Conservation (phyloP, 2,888 invertebrate genomes). For the Machimus atricapillus region DNA sequence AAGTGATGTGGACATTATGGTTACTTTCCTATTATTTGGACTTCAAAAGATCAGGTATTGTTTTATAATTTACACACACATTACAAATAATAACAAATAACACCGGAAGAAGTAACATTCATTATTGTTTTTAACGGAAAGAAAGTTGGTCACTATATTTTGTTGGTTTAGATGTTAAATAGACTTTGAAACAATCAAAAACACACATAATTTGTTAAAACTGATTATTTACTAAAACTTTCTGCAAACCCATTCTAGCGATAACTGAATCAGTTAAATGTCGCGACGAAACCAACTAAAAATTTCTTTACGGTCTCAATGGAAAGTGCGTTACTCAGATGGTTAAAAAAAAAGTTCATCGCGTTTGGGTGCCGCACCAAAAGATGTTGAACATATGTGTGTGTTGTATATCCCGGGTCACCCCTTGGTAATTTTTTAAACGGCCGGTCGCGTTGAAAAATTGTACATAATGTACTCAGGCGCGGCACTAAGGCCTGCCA, state of each 20-base stretch:
- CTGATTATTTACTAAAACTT: not conserved
- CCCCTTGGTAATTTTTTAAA: not conserved
- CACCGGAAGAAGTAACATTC: not conserved
- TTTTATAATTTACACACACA: not conserved
- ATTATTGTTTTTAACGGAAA: not conserved
- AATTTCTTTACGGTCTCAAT: not conserved
- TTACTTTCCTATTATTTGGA: not conserved
- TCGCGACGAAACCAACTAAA: not conserved
- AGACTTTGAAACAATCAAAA: not conserved
- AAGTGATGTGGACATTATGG: not conserved
- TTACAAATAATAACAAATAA: not conserved
- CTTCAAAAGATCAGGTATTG: not conserved
- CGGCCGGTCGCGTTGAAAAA: not conserved
- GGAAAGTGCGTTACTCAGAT: not conserved
- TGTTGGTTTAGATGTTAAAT: not conserved
- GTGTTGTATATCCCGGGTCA: not conserved
- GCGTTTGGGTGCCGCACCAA: not conserved
- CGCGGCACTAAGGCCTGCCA: not conserved
- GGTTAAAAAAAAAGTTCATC: not conserved
- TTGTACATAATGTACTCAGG: not conserved
- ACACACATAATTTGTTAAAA: not conserved
- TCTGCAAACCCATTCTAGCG: not conserved
- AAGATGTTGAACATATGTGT: slow-evolving; percentile 1
- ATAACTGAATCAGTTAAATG: not conserved
- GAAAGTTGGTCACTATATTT: not conserved